A percentile compares a stretch with the other conserved stretches of the same genome.
Evolutionary conservation across 2,113 vertebrate genomes (phyloP).

Genomic region (Alligator mississippiensis): DNA sequence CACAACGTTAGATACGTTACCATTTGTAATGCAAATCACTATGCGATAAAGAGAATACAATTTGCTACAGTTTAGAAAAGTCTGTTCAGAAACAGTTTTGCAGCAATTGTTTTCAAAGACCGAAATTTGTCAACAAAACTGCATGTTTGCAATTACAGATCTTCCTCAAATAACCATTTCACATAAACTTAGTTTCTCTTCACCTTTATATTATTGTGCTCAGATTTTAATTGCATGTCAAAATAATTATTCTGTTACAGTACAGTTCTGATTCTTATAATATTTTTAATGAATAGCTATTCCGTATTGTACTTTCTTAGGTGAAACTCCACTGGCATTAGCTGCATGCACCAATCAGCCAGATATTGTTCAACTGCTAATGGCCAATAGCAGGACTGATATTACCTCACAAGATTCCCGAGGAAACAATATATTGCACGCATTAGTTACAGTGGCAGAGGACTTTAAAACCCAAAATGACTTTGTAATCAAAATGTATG

Average conservation of each 20-base stretch:
- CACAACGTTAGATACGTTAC: not conserved
- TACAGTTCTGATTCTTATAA: not conserved
- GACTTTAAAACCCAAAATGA: constrained; percentile 82
- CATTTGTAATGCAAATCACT: not conserved
- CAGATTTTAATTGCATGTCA: not conserved
- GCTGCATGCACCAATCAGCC: constrained; percentile 86
- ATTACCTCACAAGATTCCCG: constrained; percentile 81
- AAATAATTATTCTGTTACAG: not conserved
- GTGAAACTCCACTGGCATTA: constrained; percentile 82
- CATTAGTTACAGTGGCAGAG: constrained; percentile 81
- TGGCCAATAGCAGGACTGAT: constrained; percentile 79
- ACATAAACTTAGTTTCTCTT: not conserved
- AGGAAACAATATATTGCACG: constrained; percentile 84
- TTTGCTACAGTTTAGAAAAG: not conserved
- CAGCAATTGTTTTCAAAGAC: not conserved
- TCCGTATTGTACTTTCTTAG: constrained; percentile 32
- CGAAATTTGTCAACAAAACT: not conserved
- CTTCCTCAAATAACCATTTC: not conserved
- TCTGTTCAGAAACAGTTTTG: not conserved
- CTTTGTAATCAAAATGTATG: constrained; percentile 83
- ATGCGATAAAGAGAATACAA: not conserved
- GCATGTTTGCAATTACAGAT: not conserved
- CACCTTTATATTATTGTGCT: not conserved
- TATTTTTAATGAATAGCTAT: not conserved
- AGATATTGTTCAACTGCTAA: constrained; percentile 81